Conservation (phyloP, 2,797 vertebrate species). For the Microchirus variegatus region DNA sequence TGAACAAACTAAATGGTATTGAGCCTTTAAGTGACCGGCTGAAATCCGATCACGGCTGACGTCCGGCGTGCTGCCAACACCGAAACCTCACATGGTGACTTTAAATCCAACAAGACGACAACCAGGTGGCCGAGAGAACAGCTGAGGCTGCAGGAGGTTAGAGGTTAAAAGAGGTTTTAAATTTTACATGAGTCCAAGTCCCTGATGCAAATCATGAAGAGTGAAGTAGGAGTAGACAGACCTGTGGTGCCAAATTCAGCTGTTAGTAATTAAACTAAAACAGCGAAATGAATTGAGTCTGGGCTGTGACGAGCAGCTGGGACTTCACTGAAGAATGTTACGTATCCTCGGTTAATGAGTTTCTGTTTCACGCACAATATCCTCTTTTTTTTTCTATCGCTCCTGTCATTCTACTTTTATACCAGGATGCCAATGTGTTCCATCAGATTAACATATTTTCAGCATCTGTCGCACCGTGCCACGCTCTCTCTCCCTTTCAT, state of each 20-base stretch:
- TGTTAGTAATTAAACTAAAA: conserved; percentile 21
- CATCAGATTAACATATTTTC: too few relatives aligned
- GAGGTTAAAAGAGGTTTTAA: conserved; percentile 26
- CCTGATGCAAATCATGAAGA: conserved; percentile 29
- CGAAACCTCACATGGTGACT: conserved; percentile 18
- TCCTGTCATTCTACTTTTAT: not conserved
- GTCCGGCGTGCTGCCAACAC: not conserved
- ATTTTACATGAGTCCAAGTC: conserved; percentile 19
- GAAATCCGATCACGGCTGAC: conserved; percentile 1
- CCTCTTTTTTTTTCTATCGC: not conserved
- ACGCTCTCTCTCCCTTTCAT: too few relatives aligned
- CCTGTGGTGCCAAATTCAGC: conserved; percentile 3
- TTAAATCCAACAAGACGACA: conserved; percentile 23
- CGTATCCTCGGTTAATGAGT: too few relatives aligned
- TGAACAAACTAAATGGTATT: too few relatives aligned
- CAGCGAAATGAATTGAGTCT: conserved; percentile 29
- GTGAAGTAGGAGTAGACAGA: conserved; percentile 1
- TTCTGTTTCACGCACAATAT: not conserved
- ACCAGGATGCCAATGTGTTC: not conserved
- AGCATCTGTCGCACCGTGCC: too few relatives aligned
- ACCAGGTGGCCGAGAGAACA: conserved; percentile 20
- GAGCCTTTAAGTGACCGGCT: conserved; percentile 2
- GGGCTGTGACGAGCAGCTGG: conserved; percentile 18
- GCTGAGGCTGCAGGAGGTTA: conserved; percentile 20
- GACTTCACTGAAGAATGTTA: not conserved